Conservation (phyloP, 2,113 vertebrate genomes). For the Plectropomus leopardus region DNA sequence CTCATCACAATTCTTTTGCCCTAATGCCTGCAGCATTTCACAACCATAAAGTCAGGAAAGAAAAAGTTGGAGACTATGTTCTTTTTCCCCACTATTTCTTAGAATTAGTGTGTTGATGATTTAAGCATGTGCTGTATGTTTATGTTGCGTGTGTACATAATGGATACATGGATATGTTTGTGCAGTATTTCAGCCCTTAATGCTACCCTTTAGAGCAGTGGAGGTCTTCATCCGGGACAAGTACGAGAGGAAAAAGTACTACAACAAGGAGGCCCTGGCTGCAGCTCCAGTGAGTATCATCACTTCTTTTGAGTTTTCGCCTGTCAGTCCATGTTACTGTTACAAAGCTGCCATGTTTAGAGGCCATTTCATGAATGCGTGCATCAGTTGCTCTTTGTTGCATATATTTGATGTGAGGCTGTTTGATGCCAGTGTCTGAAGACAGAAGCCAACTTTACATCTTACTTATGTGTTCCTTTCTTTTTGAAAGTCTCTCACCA, state of each 20-base stretch:
- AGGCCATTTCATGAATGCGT: neutral
- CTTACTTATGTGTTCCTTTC: neutral
- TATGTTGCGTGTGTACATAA: neutral
- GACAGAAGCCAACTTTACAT: neutral
- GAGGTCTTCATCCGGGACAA: constrained; percentile 99
- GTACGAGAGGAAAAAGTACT: constrained; percentile 98
- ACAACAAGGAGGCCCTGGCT: constrained; percentile 90
- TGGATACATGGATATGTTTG: neutral
- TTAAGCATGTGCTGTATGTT: neutral
- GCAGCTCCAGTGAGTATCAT: constrained; percentile 91
- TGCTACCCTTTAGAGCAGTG: constrained; percentile 90
- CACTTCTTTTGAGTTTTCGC: neutral
- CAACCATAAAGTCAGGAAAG: neutral
- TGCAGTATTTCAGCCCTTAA: constrained; percentile 85
- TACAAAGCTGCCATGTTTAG: neutral
- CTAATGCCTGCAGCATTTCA: neutral
- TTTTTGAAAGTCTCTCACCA: neutral
- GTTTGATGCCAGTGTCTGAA: neutral
- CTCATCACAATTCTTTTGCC: neutral
- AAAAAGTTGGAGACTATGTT: neutral
- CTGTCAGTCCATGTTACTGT: neutral
- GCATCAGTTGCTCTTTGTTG: neutral
- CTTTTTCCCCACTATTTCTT: neutral
- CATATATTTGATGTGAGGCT: neutral
- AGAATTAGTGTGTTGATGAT: neutral